A percentile compares a stretch with the other conserved stretches of the same genome.
These are phyloP conservation scores for Drosophila setosimentum DNA, from an alignment of 2,888 invertebrate species.

Conservation along the genomic window DNA sequence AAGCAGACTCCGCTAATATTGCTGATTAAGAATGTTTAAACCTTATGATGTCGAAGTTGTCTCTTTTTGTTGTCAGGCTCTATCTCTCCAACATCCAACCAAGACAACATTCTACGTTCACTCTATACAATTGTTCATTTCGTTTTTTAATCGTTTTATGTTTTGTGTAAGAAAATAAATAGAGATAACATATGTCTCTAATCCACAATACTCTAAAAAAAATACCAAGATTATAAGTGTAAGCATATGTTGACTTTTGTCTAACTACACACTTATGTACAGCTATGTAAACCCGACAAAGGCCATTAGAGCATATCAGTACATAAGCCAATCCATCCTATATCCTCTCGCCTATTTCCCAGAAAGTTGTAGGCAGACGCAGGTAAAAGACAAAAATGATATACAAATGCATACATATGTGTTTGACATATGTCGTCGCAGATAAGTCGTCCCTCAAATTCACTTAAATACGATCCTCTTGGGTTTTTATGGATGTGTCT, in stretches of 20 bases:
- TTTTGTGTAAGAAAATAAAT: not conserved
- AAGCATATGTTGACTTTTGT: not conserved
- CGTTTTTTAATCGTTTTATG: not conserved
- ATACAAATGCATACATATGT: not conserved
- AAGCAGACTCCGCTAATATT: not conserved
- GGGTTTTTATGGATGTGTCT: constrained; percentile 2
- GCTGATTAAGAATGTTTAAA: not conserved
- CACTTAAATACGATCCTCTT: constrained; percentile 7
- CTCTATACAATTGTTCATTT: not conserved
- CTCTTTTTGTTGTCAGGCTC: not conserved
- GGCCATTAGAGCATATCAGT: constrained; percentile 5
- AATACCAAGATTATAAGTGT: not conserved
- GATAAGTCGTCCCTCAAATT: constrained; percentile 10
- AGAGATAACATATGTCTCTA: not conserved
- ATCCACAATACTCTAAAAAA: not conserved
- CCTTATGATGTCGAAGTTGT: not conserved
- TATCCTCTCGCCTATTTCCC: not conserved
- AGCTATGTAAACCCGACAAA: not conserved
- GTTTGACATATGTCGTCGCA: not conserved
- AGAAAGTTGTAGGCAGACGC: not conserved
- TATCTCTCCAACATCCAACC: not conserved
- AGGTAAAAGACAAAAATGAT: not conserved
- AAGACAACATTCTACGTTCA: not conserved
- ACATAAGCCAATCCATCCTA: constrained; percentile 3
- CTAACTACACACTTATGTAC: constrained; percentile 2